Base-by-base conservation (phyloP, 2,888 invertebrate genomes). In the Cyclophora albipunctata region DNA sequence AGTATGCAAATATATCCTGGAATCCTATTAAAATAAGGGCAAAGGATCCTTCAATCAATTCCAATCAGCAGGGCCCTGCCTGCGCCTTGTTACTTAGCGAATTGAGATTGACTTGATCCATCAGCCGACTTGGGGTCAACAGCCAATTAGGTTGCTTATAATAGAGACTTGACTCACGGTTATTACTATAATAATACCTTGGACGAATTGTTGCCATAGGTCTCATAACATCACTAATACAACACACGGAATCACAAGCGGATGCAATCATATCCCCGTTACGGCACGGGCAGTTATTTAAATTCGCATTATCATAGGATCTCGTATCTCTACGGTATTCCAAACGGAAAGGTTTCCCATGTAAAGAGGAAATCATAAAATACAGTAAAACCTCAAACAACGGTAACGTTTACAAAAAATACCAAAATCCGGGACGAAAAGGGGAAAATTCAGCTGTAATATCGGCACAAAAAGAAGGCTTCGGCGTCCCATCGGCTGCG, bases 101-200 rank as follows among this genome's bases (percentile, higher is more conserved):
- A 79, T 79, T 75, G 77, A 73, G 75, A 75, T 68, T 73, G 75
- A 78, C 73, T 72, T 61, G 66, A 61, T 60, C 57, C 58, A 59
- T 60, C 59, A 63, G 54, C 50, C 60, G 43, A 62, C 62, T 52
- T 58, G 63, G 71, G 78, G 78, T 80, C 81, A 81, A 78, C 69
- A 71, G 66, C 62, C 81, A 79, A 81, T 79, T 79, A 78, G 60
- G 54, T 51, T 61, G 52, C 50, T 69, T 69, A 62, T 67, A 66
- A 67, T 57, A 54, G 57, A 52, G 52, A 49, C 52, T 37, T 49
- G 42, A 33, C 47, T 45, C 40, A 50, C 50, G 45, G 51, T 50
- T 48, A 50, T 35, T 42, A 48, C 42, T 47, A 53, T 49, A 54
- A 20, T 33, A 43, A 43, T 20, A 37, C 37, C 37, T 37, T 37